Evolutionary conservation across 2,888 invertebrate species (phyloP).

Genomic region (Nebria salina): DNA sequence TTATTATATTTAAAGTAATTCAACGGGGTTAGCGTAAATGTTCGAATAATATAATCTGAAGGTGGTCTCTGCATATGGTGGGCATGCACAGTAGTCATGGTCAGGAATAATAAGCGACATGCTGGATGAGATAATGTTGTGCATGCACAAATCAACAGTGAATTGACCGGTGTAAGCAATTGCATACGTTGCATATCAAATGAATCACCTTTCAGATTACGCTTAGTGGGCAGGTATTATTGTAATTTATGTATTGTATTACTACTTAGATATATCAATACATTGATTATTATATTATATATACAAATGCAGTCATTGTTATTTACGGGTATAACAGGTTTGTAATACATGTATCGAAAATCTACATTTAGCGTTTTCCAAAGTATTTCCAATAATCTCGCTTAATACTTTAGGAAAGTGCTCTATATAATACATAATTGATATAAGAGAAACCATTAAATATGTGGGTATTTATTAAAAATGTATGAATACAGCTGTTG

Average conservation of each 20-base stretch:
- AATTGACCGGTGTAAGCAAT: not conserved
- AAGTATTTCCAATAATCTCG: too few relatives aligned
- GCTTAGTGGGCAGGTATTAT: not conserved
- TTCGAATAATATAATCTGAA: not conserved
- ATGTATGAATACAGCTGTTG: too few relatives aligned
- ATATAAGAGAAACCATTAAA: too few relatives aligned
- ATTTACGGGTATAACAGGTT: not conserved
- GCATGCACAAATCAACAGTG: not conserved
- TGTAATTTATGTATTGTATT: not conserved
- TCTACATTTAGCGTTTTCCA: not conserved
- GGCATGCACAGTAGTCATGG: not conserved
- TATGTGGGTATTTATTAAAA: too few relatives aligned
- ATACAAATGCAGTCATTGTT: not conserved
- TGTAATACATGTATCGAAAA: not conserved
- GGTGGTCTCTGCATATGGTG: not conserved
- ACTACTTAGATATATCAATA: not conserved
- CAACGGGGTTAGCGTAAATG: too few relatives aligned
- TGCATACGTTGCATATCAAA: conserved; percentile 1
- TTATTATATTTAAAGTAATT: too few relatives aligned
- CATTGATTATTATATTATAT: not conserved
- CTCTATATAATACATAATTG: too few relatives aligned
- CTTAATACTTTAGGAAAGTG: too few relatives aligned
- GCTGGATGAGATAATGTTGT: not conserved
- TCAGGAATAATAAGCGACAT: not conserved
- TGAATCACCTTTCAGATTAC: not conserved